Evolutionary conservation across 2,113 vertebrate genomes (phyloP).

Genomic region (Poicephalus gulielmi): DNA sequence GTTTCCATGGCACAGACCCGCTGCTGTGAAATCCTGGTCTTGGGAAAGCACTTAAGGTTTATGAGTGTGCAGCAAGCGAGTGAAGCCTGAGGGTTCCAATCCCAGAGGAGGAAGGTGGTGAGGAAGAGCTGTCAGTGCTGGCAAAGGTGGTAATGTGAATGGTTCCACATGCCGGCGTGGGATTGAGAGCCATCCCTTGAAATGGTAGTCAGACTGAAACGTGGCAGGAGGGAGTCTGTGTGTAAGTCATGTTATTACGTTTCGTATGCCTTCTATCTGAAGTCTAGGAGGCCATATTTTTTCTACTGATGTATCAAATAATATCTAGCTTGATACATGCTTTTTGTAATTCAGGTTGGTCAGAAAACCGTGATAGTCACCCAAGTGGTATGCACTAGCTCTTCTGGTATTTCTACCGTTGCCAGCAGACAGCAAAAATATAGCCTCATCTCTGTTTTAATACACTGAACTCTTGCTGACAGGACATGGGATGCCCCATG

Average conservation of each 20-base stretch:
- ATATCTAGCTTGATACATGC: neutral
- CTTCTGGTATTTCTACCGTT: neutral
- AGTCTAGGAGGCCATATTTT: neutral
- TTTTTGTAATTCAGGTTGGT: neutral
- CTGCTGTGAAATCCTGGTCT: neutral
- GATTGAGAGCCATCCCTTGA: neutral
- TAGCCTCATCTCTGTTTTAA: neutral
- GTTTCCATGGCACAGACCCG: neutral
- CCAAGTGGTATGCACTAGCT: rapidly evolving
- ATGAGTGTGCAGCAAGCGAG: neutral
- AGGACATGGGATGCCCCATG: neutral
- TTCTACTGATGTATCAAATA: neutral
- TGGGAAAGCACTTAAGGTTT: neutral
- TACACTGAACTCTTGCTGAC: neutral
- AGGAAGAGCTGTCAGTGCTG: neutral
- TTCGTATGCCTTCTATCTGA: neutral
- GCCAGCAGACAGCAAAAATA: neutral
- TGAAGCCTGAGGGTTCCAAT: neutral
- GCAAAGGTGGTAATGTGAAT: neutral
- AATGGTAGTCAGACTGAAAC: neutral
- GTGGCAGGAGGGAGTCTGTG: neutral
- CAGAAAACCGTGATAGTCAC: rapidly evolving
- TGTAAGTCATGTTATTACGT: rapidly evolving
- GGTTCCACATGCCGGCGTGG: neutral
- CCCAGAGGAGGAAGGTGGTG: neutral